Evolutionary conservation across 2,113 vertebrate genomes (phyloP), one percentile per base, ranked within the genome.

Genomic region (Zosterops hypoxanthus): DNA sequence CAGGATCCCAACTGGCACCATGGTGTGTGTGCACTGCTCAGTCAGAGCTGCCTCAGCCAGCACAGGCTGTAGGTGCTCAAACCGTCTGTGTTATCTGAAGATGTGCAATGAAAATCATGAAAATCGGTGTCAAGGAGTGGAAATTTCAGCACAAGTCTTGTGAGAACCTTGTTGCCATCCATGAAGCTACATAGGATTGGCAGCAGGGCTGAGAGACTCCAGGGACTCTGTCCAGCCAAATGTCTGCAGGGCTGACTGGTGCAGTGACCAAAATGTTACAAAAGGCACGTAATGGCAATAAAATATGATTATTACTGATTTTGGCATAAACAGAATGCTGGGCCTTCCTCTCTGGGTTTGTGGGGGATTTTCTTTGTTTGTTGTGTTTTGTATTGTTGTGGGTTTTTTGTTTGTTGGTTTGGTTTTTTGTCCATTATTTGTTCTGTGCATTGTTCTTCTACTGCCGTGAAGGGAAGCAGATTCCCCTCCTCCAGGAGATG

Each of bases 1-100:
- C 44, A 50, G 47, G 53, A 5, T 11, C 50, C 14, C 3, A 6
- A 3, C 34, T 12, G 66, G 28, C 34, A 11, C 0, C 0, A 7
- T 11, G 47, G 34, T 28, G 34, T 6, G 12, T 28, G 12, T 36
- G 80, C 53, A 31, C 7, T 50, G 82, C 82, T 85, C 70, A n/a
- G 17, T 22, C 50, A 68, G 82, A 42, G 69, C 75, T 70, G 14
- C 75, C n/a, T n/a, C 6, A 3, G 28, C 3, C 4, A 59, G 16
- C 0, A 5, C 2, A 10, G 56, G 31, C 57, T 63, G 20, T 0
- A 19, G 49, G 0, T 29, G 31, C 85, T 81, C 26, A 23, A 33
- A 8, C 56, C 26, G 42, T 22, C 36, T 13, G 39, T 49, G 22
- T 52, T 12, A 4, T 33, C 72, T 31, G 11, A 61, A 52, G 53